Evolutionary conservation across 2,797 vertebrate genomes (phyloP).

Genomic region (Carapus acus): DNA sequence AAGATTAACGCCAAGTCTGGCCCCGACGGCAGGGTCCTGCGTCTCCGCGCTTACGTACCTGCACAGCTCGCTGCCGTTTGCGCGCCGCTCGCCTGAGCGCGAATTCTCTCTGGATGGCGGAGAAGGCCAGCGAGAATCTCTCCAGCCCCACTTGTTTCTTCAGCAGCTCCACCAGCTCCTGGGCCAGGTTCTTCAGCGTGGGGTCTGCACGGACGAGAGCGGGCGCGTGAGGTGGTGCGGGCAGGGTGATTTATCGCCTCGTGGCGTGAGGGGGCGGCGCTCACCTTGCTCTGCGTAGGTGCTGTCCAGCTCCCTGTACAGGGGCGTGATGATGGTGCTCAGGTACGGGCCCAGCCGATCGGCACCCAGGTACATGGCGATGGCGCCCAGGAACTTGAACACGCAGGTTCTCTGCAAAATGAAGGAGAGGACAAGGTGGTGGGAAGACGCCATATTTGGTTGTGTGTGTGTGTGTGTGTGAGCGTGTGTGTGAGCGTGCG

Average conservation of each 20-base stretch:
- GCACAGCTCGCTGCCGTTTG: constrained; percentile 84
- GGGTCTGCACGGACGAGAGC: constrained; percentile 74
- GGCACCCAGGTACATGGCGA: constrained; percentile 83
- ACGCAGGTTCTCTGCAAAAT: constrained; percentile 86
- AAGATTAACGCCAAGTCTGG: too few species aligned
- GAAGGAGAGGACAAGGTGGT: not conserved
- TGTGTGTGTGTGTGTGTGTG: too few species aligned
- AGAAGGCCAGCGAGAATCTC: constrained; percentile 86
- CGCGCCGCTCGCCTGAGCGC: constrained; percentile 77
- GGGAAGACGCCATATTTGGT: too few species aligned
- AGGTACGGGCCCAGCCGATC: constrained; percentile 83
- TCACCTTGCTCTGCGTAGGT: constrained; percentile 94
- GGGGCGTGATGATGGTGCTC: constrained; percentile 80
- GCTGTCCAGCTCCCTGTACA: constrained; percentile 94
- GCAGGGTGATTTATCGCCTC: too few species aligned
- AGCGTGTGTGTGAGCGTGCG: too few species aligned
- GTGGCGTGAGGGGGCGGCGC: too few species aligned
- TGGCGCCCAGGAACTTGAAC: constrained; percentile 93
- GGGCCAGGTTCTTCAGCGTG: constrained; percentile 89
- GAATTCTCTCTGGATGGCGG: constrained; percentile 87
- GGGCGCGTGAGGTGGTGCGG: too few species aligned
- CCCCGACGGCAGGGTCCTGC: too few species aligned
- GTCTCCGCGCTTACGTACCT: too few species aligned
- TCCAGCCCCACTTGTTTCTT: constrained; percentile 89
- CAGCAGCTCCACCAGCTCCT: constrained; percentile 93